Evolutionary conservation across 37 sponge, comb jelly and placozoan genomes (phyloP), one percentile per base, ranked within the genome.

Genomic region (Bolinopsis microptera): DNA sequence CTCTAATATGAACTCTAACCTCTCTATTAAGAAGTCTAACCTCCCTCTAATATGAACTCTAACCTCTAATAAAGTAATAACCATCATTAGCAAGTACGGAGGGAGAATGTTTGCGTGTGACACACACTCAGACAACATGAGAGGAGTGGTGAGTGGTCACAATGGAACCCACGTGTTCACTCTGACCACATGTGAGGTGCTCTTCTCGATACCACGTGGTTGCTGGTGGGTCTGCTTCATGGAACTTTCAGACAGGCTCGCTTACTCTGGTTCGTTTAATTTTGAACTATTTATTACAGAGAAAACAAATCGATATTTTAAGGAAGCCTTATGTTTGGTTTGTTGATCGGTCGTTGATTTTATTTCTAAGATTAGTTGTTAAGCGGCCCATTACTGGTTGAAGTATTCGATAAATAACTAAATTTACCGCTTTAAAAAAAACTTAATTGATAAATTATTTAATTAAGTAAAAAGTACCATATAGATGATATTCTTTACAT

Each of bases 91-190:
- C 13, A n/a, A 28, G 31, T 72, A 72, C 31, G 75, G 75, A 3
- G 75, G 75, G 5, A n/a, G 75, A 28, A 72, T 72, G 75, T 72
- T 72, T 28, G 26, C n/a, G 2, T 72, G 75, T 72, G 75, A n/a
- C 26, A 28, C 18, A 28, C 31, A n/a, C 5, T 3, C 26, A 23
- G 75, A 72, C 75, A 5, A 3, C 13, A 72, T 21, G 2, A n/a
- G 18, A 30, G 75, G 22, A 23, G 31, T 72, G n/a, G 18, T 72
- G 5, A 28, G n/a, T 8, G 75, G 75, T 8, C 75, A 72, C 26
- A 5, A 21, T 3, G 75, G 75, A 8, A 30, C 75, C 75, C 31
- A 28, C 31, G 31, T 72, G 75, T 23, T 72, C 31, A 72, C 5
- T 72, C 13, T 72, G 26, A 28, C 26, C 5, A 72, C 75, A 3